Evolutionary conservation across 2,113 vertebrate species (phyloP).

Genomic region (Cavia porcellus): DNA sequence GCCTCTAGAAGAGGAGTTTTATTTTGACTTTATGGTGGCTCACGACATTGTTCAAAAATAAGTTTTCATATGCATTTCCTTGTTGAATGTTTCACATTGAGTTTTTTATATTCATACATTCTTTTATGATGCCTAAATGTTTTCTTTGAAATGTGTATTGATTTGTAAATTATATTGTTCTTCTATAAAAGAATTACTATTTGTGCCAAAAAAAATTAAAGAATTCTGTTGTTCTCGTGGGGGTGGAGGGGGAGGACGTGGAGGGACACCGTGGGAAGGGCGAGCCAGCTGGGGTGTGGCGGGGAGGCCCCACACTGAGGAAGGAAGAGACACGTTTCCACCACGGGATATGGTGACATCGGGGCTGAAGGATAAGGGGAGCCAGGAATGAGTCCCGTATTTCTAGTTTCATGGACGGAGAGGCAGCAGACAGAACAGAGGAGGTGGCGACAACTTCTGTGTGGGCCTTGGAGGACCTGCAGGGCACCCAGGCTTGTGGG

Average conservation of each 20-base stretch:
- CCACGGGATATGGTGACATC: background rate
- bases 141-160: constrained; percentile 64
- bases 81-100: constrained; percentile 51
- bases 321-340: background rate
- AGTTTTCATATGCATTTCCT: constrained; percentile 63
- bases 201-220: background rate
- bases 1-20: constrained; percentile 80
- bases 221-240: background rate
- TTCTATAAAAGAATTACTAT: constrained; percentile 57
- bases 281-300: rapidly evolving
- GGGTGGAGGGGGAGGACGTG: background rate
- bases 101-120: constrained; percentile 60
- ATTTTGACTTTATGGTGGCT: constrained; percentile 67
- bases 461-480: background rate
- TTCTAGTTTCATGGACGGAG: background rate
- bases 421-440: background rate
- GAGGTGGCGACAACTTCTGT: background rate
- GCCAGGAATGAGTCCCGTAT: background rate
- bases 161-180: constrained; percentile 73
- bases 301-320: rapidly evolving
- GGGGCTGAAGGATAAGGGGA: background rate
- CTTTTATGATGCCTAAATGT: constrained; percentile 68
- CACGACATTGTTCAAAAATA: constrained; percentile 78
- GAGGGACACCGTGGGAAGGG: background rate
- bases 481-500: background rate